These are phyloP conservation scores for Lepidocolaptes lacrymiger DNA, from an alignment of 2,797 vertebrate species.

Conservation along the genomic window DNA sequence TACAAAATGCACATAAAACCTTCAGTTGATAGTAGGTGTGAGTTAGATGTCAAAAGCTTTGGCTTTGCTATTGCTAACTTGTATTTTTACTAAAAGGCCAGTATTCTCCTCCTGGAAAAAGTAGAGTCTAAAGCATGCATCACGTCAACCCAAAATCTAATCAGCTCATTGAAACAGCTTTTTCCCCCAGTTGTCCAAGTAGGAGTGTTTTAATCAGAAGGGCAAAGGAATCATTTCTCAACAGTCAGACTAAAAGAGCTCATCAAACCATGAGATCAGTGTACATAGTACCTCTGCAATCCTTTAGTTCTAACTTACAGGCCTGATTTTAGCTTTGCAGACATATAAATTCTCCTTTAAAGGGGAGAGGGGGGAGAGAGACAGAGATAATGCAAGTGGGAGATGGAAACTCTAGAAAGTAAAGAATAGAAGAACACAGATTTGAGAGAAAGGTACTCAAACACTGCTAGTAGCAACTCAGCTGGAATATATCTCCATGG, in stretches of 20 bases:
- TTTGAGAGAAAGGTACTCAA: not conserved
- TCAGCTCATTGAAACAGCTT: not conserved
- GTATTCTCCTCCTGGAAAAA: not conserved
- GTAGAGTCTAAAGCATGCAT: not conserved
- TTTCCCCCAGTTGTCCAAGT: not conserved
- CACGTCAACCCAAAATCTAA: not conserved
- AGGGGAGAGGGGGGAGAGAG: not conserved
- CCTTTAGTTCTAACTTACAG: not conserved
- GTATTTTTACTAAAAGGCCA: not conserved
- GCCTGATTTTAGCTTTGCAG: not conserved
- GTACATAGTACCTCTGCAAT: not conserved
- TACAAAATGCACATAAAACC: not conserved
- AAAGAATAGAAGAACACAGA: not conserved
- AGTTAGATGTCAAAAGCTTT: not conserved
- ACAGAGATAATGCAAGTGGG: not conserved
- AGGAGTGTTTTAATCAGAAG: not conserved
- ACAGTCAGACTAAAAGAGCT: not conserved
- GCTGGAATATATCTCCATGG: not conserved
- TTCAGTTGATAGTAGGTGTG: not conserved
- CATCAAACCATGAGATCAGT: not conserved
- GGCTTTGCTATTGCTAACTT: not conserved
- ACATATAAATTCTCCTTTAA: not conserved
- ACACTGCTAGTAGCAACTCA: not conserved
- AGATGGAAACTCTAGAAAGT: not conserved
- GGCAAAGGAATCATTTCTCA: not conserved